phyloP scores from a whole-genome alignment of 2,797 vertebrate species.

The Morus bassanus region DNA sequence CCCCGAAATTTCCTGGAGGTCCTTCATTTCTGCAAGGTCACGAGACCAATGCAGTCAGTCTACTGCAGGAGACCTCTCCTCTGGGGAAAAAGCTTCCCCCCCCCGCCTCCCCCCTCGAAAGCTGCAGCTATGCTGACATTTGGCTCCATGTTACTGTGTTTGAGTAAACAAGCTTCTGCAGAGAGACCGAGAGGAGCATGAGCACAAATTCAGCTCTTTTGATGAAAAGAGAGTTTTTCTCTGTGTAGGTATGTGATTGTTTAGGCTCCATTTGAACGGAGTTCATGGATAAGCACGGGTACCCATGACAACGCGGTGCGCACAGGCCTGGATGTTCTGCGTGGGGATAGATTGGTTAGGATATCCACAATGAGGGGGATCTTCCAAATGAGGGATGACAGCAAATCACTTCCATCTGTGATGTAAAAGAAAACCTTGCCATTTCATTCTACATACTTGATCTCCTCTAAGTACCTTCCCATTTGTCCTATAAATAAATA shows the following conservation, averaged over 20 bases:
- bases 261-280: background rate
- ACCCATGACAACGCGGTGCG: constrained; percentile 20
- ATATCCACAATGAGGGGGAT: background rate
- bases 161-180: background rate
- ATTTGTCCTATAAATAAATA: constrained; percentile 53
- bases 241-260: background rate
- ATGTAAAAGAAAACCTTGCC: constrained; percentile 55
- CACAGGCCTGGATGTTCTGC: background rate
- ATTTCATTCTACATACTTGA: constrained; percentile 8
- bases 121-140: background rate
- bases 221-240: background rate
- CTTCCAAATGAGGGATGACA: constrained; percentile 10
- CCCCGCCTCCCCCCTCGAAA: background rate
- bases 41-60: background rate
- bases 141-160: background rate
- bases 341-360: background rate
- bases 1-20: background rate
- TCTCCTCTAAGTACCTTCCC: constrained; percentile 18
- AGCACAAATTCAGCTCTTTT: background rate
- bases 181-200: background rate
- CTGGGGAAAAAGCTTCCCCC: background rate
- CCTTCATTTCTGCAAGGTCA: background rate
- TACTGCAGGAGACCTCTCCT: background rate
- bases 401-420: background rate
- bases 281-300: background rate